Conservation (phyloP, 1,140 invertebrate species). For the Myzus persicae region DNA sequence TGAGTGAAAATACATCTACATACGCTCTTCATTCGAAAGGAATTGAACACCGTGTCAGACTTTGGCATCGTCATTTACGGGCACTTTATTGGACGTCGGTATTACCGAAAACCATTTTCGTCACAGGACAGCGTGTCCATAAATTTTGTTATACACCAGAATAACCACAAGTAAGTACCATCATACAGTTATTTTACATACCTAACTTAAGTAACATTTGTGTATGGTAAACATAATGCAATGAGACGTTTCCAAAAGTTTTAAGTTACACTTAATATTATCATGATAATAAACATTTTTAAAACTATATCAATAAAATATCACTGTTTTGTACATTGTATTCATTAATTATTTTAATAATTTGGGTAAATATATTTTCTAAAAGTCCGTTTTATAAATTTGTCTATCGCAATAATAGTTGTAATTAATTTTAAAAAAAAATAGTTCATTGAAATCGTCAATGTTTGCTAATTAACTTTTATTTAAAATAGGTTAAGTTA, state of each 20-base stretch:
- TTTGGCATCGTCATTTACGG: neutral
- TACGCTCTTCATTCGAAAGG: neutral
- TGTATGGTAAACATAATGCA: neutral
- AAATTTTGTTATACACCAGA: too few relatives aligned
- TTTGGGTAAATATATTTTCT: neutral
- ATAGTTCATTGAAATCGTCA: too few relatives aligned
- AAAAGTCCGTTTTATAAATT: neutral
- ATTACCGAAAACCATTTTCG: neutral
- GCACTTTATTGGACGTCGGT: neutral
- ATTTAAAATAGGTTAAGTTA: neutral
- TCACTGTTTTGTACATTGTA: too few relatives aligned
- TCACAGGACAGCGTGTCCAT: neutral
- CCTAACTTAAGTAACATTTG: neutral
- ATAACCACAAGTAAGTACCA: neutral
- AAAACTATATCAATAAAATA: too few relatives aligned
- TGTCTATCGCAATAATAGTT: neutral
- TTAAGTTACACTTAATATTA: neutral
- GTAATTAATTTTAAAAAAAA: neutral
- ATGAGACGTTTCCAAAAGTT: neutral
- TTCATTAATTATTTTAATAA: neutral
- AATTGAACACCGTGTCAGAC: neutral
- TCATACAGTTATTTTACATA: neutral
- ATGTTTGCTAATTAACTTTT: too few relatives aligned
- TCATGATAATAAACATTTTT: too few relatives aligned
- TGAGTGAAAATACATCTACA: conserved; percentile 23